Percentiles rank a stretch among this genome's conserved stretches.
Evolutionary conservation across 2,797 vertebrate genomes (phyloP).

Genomic region (Melanotaenia boesemani): DNA sequence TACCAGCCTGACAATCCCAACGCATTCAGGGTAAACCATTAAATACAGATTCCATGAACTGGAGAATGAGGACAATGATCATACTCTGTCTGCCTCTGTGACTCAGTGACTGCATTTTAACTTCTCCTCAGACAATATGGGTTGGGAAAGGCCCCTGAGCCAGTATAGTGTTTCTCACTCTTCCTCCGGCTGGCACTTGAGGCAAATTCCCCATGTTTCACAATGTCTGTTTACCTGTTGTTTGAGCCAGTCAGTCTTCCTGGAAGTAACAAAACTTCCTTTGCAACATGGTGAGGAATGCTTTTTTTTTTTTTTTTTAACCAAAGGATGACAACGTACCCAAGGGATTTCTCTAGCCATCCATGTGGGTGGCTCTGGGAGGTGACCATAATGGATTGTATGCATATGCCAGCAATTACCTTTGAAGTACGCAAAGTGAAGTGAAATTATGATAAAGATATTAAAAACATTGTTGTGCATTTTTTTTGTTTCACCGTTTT

Average conservation of each 20-base stretch:
- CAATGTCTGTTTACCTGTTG: conserved; percentile 39
- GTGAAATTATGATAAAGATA: too few species aligned
- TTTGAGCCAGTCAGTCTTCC: conserved; percentile 34
- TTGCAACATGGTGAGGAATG: conserved; percentile 10
- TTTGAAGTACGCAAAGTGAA: too few species aligned
- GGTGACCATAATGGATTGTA: not conserved
- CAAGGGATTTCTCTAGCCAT: not conserved
- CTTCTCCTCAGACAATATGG: conserved; percentile 55
- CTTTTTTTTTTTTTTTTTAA: not conserved
- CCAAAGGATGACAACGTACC: not conserved
- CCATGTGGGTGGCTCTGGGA: too few species aligned
- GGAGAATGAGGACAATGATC: conserved; percentile 16
- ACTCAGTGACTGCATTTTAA: conserved; percentile 44
- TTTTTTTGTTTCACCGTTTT: too few species aligned
- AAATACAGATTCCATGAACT: conserved; percentile 13
- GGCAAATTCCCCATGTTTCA: conserved; percentile 30
- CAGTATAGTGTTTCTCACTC: conserved; percentile 33
- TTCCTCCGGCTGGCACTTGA: conserved; percentile 62
- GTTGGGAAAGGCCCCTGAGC: conserved; percentile 50
- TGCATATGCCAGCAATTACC: too few species aligned
- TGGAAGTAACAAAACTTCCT: conserved; percentile 25
- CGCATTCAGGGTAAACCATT: conserved; percentile 12
- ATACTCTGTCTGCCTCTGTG: conserved; percentile 5
- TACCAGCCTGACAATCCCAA: conserved; percentile 12
- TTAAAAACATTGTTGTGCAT: too few species aligned